Evolutionary conservation across 2,888 invertebrate species (phyloP).

Genomic region (Dyspetes luteomarginatus): DNA sequence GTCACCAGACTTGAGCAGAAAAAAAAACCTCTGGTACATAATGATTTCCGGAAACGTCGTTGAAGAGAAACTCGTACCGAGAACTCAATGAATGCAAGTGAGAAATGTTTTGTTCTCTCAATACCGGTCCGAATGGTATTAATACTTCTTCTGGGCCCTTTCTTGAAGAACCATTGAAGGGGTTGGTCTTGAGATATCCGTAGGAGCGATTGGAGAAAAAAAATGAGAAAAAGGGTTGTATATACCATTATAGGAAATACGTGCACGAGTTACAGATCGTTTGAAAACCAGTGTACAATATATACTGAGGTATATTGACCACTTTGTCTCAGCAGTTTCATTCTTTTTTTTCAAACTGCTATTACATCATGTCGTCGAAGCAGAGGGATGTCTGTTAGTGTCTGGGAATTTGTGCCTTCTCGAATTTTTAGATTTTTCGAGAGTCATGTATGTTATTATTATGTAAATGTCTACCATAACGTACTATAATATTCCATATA

Average conservation of each 20-base stretch:
- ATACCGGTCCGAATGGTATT: not conserved
- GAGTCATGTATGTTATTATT: no score
- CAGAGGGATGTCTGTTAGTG: no score
- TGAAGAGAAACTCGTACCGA: slow-evolving; percentile 55
- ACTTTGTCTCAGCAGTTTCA: no score
- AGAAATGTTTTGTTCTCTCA: slow-evolving; percentile 26
- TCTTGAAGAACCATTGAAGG: slow-evolving; percentile 39
- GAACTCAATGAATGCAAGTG: slow-evolving; percentile 42
- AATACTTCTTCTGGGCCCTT: slow-evolving; percentile 18
- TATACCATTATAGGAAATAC: not conserved
- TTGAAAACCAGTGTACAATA: not conserved
- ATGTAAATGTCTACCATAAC: no score
- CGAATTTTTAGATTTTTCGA: no score
- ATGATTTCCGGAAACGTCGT: slow-evolving; percentile 46
- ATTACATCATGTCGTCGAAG: no score
- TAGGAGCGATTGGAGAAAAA: slow-evolving; percentile 1
- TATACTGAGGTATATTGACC: not conserved
- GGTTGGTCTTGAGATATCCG: slow-evolving; percentile 10
- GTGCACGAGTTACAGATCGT: not conserved
- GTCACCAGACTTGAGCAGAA: slow-evolving; percentile 20
- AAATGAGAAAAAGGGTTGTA: slow-evolving; percentile 8
- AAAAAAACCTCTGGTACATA: not conserved
- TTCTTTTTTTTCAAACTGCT: no score
- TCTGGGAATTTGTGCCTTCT: no score
- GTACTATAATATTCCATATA: no score